These are phyloP conservation scores for Hemiprocne comata DNA, from an alignment of 2,113 vertebrate genomes.

Conservation along the genomic window DNA sequence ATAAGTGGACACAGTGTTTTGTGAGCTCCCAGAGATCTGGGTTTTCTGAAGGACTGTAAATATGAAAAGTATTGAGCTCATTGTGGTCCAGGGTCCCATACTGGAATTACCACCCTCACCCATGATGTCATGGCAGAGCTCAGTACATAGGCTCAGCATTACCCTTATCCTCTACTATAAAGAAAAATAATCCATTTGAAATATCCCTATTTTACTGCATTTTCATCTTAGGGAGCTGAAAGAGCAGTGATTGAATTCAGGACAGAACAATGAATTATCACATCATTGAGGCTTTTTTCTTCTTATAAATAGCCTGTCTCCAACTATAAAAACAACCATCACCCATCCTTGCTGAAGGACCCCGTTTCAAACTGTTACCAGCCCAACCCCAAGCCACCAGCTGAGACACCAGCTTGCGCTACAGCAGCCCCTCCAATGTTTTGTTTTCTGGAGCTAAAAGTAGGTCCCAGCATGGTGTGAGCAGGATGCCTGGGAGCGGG, in stretches of 20 bases:
- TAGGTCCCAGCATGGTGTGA: neutral
- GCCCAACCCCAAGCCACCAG: neutral
- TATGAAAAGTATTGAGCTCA: neutral
- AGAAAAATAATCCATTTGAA: neutral
- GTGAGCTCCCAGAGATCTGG: neutral
- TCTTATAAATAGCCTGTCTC: neutral
- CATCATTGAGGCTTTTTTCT: neutral
- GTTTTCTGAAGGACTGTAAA: neutral
- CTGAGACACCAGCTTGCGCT: neutral
- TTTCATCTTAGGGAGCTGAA: neutral
- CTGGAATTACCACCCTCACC: neutral
- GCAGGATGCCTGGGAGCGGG: neutral
- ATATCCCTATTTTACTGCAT: neutral
- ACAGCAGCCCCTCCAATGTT: neutral
- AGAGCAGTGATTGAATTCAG: neutral
- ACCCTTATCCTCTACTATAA: neutral
- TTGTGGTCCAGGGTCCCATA: neutral
- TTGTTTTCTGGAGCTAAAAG: neutral
- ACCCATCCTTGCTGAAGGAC: neutral
- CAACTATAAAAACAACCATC: neutral
- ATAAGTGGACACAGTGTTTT: rapidly evolving
- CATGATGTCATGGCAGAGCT: neutral
- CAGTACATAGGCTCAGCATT: neutral
- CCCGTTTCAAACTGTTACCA: neutral
- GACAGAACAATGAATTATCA: neutral